phyloP scores from a whole-genome alignment of 2,797 vertebrate species.

The Paratrypauchen microcephalus region DNA sequence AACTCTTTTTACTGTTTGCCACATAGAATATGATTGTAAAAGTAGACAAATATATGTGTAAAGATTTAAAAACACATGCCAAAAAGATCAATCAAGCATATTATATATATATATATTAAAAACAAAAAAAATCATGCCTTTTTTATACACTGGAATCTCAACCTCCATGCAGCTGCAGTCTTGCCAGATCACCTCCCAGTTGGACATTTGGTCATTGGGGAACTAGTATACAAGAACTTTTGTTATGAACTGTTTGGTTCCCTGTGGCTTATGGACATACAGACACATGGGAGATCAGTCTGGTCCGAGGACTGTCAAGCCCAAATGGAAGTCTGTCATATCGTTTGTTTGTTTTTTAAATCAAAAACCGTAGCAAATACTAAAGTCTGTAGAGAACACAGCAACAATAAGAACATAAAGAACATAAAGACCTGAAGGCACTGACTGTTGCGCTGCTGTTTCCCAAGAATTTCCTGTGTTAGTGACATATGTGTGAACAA shows the following conservation, averaged over 20 bases:
- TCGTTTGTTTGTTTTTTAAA: conserved; percentile 70
- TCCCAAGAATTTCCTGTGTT: conserved; percentile 69
- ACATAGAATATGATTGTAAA: conserved; percentile 69
- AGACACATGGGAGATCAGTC: conserved; percentile 28
- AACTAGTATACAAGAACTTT: conserved; percentile 51
- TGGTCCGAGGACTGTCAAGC: conserved; percentile 52
- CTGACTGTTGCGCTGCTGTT: conserved; percentile 84
- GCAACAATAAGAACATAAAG: conserved; percentile 51
- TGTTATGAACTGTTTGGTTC: conserved; percentile 56
- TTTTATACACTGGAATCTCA: conserved; percentile 53
- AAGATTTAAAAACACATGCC: conserved; percentile 69
- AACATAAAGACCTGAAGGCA: conserved; percentile 81
- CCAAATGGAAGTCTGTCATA: conserved; percentile 45
- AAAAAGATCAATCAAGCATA: conserved; percentile 61
- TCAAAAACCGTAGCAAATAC: conserved; percentile 74
- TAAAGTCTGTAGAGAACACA: conserved; percentile 60
- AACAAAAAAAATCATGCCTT: conserved; percentile 56
- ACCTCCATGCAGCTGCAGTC: conserved; percentile 46
- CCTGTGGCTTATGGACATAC: conserved; percentile 35
- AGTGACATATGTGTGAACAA: conserved; percentile 69
- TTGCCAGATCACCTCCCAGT: conserved; percentile 51
- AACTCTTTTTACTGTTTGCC: conserved; percentile 64
- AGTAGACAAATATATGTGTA: conserved; percentile 57
- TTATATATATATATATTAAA: conserved; percentile 66
- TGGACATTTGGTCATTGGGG: conserved; percentile 49